Evolutionary conservation across 2,888 invertebrate species (phyloP).

Genomic region (Lithosia quadra): DNA sequence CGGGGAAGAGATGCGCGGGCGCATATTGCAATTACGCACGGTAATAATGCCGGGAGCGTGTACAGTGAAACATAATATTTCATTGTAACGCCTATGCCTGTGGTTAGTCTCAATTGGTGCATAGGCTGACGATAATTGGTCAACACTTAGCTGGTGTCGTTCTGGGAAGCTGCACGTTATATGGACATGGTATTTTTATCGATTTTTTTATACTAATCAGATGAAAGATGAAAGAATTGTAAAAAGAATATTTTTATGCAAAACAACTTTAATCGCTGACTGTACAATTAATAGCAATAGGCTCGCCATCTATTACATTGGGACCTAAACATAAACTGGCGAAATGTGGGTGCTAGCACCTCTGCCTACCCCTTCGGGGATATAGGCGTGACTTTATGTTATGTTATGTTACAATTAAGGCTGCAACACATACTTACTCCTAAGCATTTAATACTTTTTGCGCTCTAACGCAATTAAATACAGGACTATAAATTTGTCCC

Average conservation of each 20-base stretch:
- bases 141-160: constrained; percentile 29
- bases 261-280: neutral
- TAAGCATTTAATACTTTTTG: neutral
- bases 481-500: neutral
- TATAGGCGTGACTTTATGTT: too few species aligned
- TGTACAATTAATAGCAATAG: too few species aligned
- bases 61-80: constrained; percentile 48
- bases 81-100: constrained; percentile 49
- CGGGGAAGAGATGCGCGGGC: constrained; percentile 56
- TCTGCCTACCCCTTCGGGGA: too few species aligned
- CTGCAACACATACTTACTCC: too few species aligned
- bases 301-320: too few species aligned
- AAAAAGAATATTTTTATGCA: too few species aligned
- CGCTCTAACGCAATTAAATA: neutral
- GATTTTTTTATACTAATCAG: too few species aligned
- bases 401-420: too few species aligned
- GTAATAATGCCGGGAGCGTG: constrained; percentile 59
- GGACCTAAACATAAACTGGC: too few species aligned
- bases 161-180: neutral
- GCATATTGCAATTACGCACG: constrained; percentile 69
- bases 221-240: too few species aligned
- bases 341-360: too few species aligned
- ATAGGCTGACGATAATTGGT: constrained; percentile 48
- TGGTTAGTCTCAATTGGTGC: constrained; percentile 47
- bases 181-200: neutral